Percentiles rank a stretch among this genome's conserved stretches.
These are phyloP conservation scores for Sphaerodactylus townsendi DNA, from an alignment of 2,113 vertebrate species.

Conservation along the genomic window DNA sequence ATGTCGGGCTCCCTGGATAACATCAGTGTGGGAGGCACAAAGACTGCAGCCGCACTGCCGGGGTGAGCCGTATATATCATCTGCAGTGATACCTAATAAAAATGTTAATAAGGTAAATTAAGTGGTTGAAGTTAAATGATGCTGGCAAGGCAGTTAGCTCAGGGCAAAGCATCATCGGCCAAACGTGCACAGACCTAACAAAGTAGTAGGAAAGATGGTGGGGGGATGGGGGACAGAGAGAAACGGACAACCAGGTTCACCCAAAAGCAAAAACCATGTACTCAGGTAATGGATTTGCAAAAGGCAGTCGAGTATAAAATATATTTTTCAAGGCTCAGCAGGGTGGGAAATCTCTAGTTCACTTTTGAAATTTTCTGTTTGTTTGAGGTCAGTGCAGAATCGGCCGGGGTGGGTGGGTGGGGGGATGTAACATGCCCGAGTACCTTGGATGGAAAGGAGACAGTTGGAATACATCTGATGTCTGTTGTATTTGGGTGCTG, in stretches of 20 bases:
- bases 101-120: slow-evolving; percentile 56
- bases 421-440: background rate
- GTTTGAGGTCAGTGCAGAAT: slow-evolving; percentile 24
- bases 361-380: slow-evolving; percentile 61
- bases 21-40: background rate
- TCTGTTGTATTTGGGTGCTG: background rate
- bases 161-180: slow-evolving; percentile 13
- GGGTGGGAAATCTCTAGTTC: slow-evolving; percentile 51
- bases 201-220: too few species aligned
- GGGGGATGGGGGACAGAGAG: rapidly evolving
- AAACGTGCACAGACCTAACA: slow-evolving; percentile 30
- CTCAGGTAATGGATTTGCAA: slow-evolving; percentile 62
- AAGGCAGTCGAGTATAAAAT: slow-evolving; percentile 49
- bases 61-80: background rate
- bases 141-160: slow-evolving; percentile 37
- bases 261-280: slow-evolving; percentile 54
- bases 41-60: background rate
- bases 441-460: background rate
- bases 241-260: background rate
- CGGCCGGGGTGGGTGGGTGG: too few species aligned
- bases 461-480: background rate
- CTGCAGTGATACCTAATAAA: slow-evolving; percentile 31
- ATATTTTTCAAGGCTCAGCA: slow-evolving; percentile 38
- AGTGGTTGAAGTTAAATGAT: slow-evolving; percentile 49
- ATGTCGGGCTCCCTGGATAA: background rate